Conservation (phyloP, 2,888 invertebrate species). For the Sinodicranocentrus sp. region DNA sequence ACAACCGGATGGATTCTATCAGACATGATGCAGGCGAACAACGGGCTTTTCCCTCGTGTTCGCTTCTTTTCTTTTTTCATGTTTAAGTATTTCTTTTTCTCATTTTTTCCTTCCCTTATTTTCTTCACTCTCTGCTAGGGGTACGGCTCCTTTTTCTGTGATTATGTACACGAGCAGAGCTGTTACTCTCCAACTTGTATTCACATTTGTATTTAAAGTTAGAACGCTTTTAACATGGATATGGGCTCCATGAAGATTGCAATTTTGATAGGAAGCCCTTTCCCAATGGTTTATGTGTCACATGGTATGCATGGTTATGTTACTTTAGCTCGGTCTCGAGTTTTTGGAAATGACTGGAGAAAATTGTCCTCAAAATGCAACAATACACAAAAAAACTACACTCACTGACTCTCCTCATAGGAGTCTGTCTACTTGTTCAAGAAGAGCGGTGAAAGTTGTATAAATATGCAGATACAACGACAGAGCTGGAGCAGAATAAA, state of each 20-base stretch:
- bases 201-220: conserved; percentile 47
- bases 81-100: neutral
- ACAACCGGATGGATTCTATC: conserved; percentile 48
- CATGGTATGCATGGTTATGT: conserved; percentile 41
- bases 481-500: neutral
- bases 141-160: neutral
- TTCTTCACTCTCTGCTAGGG: neutral
- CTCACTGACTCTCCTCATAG: conserved; percentile 23
- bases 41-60: neutral
- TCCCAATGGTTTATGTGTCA: conserved; percentile 60
- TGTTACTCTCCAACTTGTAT: neutral
- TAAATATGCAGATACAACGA: conserved; percentile 5
- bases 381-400: conserved; percentile 11
- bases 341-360: conserved; percentile 11
- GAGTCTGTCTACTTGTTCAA: neutral
- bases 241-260: conserved; percentile 56
- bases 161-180: conserved; percentile 2
- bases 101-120: neutral
- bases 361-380: conserved; percentile 38
- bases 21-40: conserved; percentile 36
- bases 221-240: conserved; percentile 20
- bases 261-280: conserved; percentile 49
- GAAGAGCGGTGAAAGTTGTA: conserved; percentile 2
- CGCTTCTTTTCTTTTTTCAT: neutral
- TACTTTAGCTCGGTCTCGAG: neutral